Base-by-base conservation (phyloP, 2,797 vertebrate genomes). In the Amphiprion clarkii region DNA sequence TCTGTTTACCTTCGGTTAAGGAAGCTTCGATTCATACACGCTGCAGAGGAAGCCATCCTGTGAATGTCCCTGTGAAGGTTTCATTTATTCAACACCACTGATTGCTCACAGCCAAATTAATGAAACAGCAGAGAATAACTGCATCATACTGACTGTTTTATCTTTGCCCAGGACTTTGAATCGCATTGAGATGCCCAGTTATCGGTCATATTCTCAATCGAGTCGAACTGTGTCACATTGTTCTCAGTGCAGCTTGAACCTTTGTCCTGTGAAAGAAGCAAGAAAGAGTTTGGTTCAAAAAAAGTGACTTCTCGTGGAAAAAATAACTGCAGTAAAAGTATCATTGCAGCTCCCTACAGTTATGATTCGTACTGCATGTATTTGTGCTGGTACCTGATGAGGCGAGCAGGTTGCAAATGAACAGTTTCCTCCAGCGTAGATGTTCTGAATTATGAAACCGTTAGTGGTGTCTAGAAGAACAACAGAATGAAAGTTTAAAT, bases 11-110 rank as follows among this genome's bases (percentile, higher is more conserved):
- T 95, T 91, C 83, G 88, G 13, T 91, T 87, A 59, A 96, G 86
- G 81, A 98, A 97, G 80, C 95, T 96, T 82, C 88, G 91, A 10
- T 93, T 96, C 74, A 97, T 53, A 86, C 92, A 93, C 27, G 95
- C 94, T 42, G 91, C 88, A 33, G 94, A 96, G 55, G 96, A 96
- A 84, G 97, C 96, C 31, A 88, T 89, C 53, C 4, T 57, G 17
- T 17, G 60, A 60, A 95, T 91, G 76, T 94, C 84, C 55, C 94
- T 94, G 78, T 40, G 21, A 85, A 55, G 54, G 17, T 57, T 60
- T 42, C 7, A 27, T 5, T 31, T 0, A 51, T 23, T 58, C 14
- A 13, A 51, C 12, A 19, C 25, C 17, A 79, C 11, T 31, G 10
- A 62, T 8, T 17, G 46, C 5, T 46, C 17, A 46, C 17, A 49